These are phyloP conservation scores for Noctua fimbriata DNA, from an alignment of 2,888 invertebrate genomes.

Conservation along the genomic window DNA sequence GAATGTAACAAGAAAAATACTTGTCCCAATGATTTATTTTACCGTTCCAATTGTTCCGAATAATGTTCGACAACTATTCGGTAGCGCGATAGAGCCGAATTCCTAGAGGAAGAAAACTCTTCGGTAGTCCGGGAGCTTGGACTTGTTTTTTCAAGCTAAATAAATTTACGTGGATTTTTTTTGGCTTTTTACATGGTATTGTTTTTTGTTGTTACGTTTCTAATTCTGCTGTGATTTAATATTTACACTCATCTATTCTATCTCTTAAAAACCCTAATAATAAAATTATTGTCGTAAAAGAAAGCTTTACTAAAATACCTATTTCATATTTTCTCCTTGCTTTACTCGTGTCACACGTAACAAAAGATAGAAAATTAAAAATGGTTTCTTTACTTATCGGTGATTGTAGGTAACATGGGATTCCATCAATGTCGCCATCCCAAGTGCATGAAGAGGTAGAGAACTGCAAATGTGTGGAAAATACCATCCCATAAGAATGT, in stretches of 20 bases:
- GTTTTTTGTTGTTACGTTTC: background rate
- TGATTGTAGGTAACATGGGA: background rate
- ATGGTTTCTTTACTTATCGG: background rate
- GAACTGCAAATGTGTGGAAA: background rate
- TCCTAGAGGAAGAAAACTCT: slow-evolving; percentile 73
- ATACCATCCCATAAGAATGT: too few relatives aligned
- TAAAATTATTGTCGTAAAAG: background rate
- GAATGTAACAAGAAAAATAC: slow-evolving; percentile 55
- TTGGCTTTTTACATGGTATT: background rate
- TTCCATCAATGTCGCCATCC: background rate
- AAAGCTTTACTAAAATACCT: background rate
- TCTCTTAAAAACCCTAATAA: background rate
- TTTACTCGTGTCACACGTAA: background rate
- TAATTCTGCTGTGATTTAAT: background rate
- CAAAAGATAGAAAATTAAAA: background rate
- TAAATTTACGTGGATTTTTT: too few relatives aligned
- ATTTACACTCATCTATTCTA: background rate
- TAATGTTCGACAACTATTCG: slow-evolving; percentile 83
- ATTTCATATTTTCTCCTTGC: background rate
- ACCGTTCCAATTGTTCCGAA: slow-evolving; percentile 73
- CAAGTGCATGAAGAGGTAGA: background rate
- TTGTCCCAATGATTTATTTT: slow-evolving; percentile 68
- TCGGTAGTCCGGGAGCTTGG: slow-evolving; percentile 57
- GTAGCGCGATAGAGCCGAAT: slow-evolving; percentile 77
- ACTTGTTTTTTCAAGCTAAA: background rate